Evolutionary conservation across 2,888 invertebrate genomes (phyloP).

Genomic region (Ceraclea dissimilis): DNA sequence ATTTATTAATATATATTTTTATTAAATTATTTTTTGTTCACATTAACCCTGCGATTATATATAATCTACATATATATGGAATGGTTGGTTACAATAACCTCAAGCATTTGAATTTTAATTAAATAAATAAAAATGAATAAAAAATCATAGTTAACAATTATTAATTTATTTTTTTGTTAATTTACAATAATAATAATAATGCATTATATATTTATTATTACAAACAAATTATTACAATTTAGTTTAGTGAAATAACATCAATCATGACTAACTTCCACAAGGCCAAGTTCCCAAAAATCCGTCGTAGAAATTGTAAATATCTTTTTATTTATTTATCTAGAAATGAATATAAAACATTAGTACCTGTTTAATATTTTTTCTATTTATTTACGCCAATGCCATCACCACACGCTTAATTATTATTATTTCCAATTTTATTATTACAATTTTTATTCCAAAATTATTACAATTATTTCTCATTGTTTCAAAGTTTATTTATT

Average conservation of each 20-base stretch:
- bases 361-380: too few relatives aligned
- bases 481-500: too few relatives aligned
- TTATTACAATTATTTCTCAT: too few relatives aligned
- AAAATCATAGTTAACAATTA: background rate
- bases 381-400: too few relatives aligned
- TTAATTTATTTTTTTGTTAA: background rate
- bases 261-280: conserved; percentile 51
- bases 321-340: background rate
- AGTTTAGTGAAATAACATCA: conserved; percentile 35
- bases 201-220: too few relatives aligned
- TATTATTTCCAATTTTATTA: too few relatives aligned
- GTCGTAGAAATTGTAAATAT: background rate
- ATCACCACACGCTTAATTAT: too few relatives aligned
- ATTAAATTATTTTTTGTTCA: conserved; percentile 14
- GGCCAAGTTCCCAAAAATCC: conserved; percentile 44
- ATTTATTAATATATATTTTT: background rate
- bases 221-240: background rate
- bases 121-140: conserved; percentile 17
- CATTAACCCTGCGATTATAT: conserved; percentile 18
- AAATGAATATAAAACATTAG: too few relatives aligned
- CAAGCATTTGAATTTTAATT: conserved; percentile 20
- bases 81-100: conserved; percentile 21
- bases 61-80: conserved; percentile 11
- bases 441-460: too few relatives aligned
- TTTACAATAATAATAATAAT: too few relatives aligned